Conservation (phyloP, 2,888 invertebrate species). For the Lysandra coridon region DNA sequence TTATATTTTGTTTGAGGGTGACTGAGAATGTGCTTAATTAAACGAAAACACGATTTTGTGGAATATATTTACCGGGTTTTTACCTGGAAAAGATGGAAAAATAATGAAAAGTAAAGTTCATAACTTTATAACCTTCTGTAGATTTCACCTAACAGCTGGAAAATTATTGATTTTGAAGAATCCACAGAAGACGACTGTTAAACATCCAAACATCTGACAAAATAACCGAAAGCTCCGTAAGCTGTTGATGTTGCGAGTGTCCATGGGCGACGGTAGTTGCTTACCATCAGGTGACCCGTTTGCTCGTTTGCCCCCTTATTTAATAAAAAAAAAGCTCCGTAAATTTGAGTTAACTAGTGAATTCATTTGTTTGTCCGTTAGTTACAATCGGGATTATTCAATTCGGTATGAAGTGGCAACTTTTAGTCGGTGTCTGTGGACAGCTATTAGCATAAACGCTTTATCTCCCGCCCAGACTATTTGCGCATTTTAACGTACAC, state of each 20-base stretch:
- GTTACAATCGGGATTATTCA: constrained; percentile 13
- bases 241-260: background rate
- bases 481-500: constrained; percentile 29
- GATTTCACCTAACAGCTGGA: too few relatives aligned
- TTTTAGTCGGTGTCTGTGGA: constrained; percentile 33
- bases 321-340: background rate
- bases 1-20: too few relatives aligned
- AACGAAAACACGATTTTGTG: too few relatives aligned
- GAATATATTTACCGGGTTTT: too few relatives aligned
- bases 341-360: background rate
- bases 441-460: constrained; percentile 41
- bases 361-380: background rate
- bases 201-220: background rate
- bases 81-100: too few relatives aligned
- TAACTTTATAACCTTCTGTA: too few relatives aligned
- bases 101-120: too few relatives aligned
- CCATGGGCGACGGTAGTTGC: too few relatives aligned
- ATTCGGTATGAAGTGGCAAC: constrained; percentile 16
- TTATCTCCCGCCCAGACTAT: constrained; percentile 40
- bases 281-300: too few relatives aligned
- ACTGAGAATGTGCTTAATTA: too few relatives aligned
- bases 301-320: too few relatives aligned
- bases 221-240: background rate
- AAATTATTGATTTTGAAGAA: too few relatives aligned
- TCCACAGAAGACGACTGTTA: background rate